Evolutionary conservation across 2,797 vertebrate genomes (phyloP).

Genomic region (Mycteria americana): DNA sequence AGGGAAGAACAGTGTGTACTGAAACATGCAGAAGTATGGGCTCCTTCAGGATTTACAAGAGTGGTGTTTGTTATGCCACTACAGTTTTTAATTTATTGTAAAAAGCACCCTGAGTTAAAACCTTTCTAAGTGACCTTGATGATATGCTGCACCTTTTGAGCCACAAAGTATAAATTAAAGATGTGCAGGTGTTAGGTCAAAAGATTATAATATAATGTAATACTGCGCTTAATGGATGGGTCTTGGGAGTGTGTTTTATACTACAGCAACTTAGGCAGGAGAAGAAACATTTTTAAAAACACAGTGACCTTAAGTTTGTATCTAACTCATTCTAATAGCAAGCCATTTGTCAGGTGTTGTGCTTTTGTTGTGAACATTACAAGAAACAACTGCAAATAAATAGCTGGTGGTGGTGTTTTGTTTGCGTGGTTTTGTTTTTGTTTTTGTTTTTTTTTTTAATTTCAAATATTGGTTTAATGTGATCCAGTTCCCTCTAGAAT

Average conservation of each 20-base stretch:
- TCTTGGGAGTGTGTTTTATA: background rate
- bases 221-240: background rate
- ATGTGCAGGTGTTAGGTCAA: background rate
- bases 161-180: conserved; percentile 4
- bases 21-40: background rate
- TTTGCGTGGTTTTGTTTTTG: background rate
- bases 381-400: conserved; percentile 12
- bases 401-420: background rate
- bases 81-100: background rate
- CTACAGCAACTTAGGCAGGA: background rate
- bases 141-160: background rate
- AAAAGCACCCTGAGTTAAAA: background rate
- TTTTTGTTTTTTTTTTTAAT: background rate
- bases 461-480: background rate
- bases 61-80: background rate
- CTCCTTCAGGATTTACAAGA: background rate
- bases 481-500: background rate
- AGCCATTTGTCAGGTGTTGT: conserved; percentile 6
- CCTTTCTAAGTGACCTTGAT: background rate
- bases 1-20: background rate
- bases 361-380: background rate
- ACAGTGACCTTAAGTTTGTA: background rate
- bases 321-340: conserved; percentile 16
- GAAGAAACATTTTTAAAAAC: background rate
- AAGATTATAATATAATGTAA: background rate